Percentiles rank a stretch among this genome's conserved stretches.
phyloP scores from a whole-genome alignment of 2,797 vertebrate species.

The Psittacula echo region DNA sequence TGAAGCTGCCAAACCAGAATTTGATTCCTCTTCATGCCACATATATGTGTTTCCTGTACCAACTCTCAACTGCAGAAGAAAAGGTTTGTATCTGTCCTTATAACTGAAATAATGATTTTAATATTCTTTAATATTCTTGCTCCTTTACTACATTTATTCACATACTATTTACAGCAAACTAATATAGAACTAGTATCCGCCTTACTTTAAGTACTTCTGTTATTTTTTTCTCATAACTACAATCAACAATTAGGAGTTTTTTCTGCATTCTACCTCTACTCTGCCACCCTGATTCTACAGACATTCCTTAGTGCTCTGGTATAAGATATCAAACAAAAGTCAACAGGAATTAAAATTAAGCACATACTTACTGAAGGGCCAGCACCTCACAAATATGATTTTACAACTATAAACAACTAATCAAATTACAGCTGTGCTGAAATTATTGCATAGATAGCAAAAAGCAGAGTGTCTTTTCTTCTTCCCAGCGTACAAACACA shows the following conservation, averaged over 20 bases:
- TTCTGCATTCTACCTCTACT: not conserved
- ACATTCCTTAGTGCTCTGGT: not conserved
- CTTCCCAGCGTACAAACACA: not conserved
- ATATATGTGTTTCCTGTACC: constrained; percentile 89
- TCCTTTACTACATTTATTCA: not conserved
- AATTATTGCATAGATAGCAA: not conserved
- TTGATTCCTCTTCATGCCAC: constrained; percentile 87
- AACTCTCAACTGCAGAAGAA: constrained; percentile 89
- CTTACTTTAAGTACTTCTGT: not conserved
- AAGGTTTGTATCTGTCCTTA: constrained; percentile 83
- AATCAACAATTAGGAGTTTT: not conserved
- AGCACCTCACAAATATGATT: not conserved
- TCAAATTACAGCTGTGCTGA: not conserved
- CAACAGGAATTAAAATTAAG: not conserved
- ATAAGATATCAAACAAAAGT: not conserved
- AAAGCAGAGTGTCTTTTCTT: not conserved
- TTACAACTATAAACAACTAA: not conserved
- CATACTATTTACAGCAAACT: not conserved
- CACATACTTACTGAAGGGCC: not conserved
- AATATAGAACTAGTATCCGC: fast-evolving
- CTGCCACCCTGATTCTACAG: not conserved
- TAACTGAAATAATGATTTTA: not conserved
- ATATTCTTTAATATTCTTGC: not conserved
- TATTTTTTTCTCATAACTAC: not conserved
- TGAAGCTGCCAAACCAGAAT: constrained; percentile 68